Evolutionary conservation across 2,888 invertebrate genomes (phyloP), one percentile per base, ranked within the genome.

Genomic region (Neoaliturus tenellus): DNA sequence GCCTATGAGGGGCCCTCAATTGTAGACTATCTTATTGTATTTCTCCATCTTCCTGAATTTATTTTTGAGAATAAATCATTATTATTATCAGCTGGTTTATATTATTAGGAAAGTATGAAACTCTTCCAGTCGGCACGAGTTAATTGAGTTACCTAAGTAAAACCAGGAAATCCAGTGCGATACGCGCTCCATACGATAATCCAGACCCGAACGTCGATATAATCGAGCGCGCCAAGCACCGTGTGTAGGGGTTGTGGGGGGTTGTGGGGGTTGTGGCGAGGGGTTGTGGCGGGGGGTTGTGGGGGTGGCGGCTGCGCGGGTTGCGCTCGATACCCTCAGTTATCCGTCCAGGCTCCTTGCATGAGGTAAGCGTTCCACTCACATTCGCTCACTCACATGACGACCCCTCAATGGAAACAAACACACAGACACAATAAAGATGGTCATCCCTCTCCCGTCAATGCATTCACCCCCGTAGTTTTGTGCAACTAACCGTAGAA

Each of bases 301-400:
- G 67, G 55, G 28, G 69, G 71, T 17, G 20, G 31, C 62, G 51
- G 44, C 51, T 28, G 82, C 69, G 69, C 62, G 62, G 62, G 51
- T 23, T 28, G 31, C 62, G 62, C 31, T 51, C 51, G 51, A 51
- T 51, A 51, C 51, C 51, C 51, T 51, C 51, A 51, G 51, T 51
- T 51, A 51, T 51, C 51, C 71, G 69, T 82, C 51, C 69, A 82
- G 31, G 73, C 82, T 31, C 71, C 48, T 35, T 71, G 41, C n/a
- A 71, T 71, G 71, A 71, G 71, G 71, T 71, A 71, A 17, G n/a
- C n/a, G 71, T 31, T 23, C 14, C 6, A 41, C 71, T 39, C 71
- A 4, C 23, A 71, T 12, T 31, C 23, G 41, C 39, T n/a, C 33
- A 71, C 39, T 10, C 71, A 41, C 35, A 81, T 35, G 28, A 62